Conservation (phyloP, 2,797 vertebrate genomes). For the Coregonus ussuriensis region DNA sequence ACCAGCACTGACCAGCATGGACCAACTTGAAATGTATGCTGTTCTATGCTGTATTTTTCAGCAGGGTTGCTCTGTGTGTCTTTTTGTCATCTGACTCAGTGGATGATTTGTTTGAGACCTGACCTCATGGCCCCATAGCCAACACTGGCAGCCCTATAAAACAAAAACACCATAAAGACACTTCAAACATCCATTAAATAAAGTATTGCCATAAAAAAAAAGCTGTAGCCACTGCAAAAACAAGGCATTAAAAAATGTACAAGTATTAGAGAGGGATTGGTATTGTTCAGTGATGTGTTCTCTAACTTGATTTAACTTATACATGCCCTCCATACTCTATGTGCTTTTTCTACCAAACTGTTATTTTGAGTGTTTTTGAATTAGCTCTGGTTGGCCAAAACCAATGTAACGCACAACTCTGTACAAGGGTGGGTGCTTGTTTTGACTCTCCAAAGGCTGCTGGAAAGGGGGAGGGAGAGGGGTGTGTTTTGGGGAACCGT, state of each 20-base stretch:
- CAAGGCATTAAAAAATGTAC: not conserved
- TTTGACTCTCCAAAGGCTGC: not conserved
- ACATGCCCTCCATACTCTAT: not conserved
- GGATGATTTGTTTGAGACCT: not conserved
- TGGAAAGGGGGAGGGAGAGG: not conserved
- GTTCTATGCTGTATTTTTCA: too few species aligned
- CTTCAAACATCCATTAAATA: not conserved
- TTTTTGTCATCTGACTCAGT: not conserved
- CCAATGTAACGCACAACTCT: not conserved
- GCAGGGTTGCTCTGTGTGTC: too few species aligned
- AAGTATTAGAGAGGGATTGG: not conserved
- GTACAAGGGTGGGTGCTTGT: not conserved
- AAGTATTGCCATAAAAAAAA: not conserved
- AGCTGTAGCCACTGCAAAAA: not conserved
- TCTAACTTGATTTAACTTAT: not conserved
- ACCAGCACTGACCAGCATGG: too few species aligned
- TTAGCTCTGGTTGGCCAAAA: not conserved
- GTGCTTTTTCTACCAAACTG: not conserved
- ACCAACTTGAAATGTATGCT: too few species aligned
- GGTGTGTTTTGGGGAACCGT: not conserved
- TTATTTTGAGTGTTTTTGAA: constrained; percentile 4
- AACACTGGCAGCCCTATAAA: not conserved
- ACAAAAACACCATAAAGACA: not conserved
- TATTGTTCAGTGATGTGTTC: not conserved
- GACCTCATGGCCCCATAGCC: not conserved